Base-by-base conservation (phyloP, 2,888 invertebrate genomes). In the Ornithoptera alexandrae region DNA sequence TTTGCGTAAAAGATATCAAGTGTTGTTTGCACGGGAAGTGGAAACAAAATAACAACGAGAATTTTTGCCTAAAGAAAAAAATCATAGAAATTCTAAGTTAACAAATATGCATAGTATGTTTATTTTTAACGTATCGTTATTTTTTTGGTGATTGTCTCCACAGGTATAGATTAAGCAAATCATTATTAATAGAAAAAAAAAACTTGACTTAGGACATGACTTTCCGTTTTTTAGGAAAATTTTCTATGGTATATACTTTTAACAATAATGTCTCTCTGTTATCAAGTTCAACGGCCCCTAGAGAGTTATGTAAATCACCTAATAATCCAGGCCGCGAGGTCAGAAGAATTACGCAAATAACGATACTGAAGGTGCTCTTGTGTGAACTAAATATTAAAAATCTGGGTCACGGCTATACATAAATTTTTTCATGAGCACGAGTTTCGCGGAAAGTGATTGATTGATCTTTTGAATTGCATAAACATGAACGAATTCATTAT, bases 321-420 rank as follows among this genome's bases (percentile, higher is more conserved):
- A 10, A 30, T 65, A 61, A 69, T 58, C 58, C 63, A 62, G 62
- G 39, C 63, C 22, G 66, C 39, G 50, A 62, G 50, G 50, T 59
- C 66, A 66, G 53, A 70, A 58, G 62, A 63, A 70, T 70, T 66
- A 66, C 58, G 50, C 59, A 70, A 50, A 70, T 62, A 50, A 70
- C 59, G 66, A 39, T 56, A 59, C 24, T 24, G 30, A 10, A 5
- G 36, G 57, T n/a, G 61, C 62, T 53, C 18, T 53, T n/a, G 18
- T 53, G n/a, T 53, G 53, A n/a, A 53, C 53, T 22, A 61, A 65
- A 65, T 57, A 70, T 65, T 62, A 22, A 30, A 57, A 66, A 60
- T 42, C n/a, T 53, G 20, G 67, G 67, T 70, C 70, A 70, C 39
- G 70, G 70, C 30, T 63, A 60, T 20, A 59, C 22, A 22, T 57